Percentiles rank a stretch among this genome's conserved stretches.
Evolutionary conservation across 2,113 vertebrate species (phyloP).

Genomic region (Donacobius atricapilla): DNA sequence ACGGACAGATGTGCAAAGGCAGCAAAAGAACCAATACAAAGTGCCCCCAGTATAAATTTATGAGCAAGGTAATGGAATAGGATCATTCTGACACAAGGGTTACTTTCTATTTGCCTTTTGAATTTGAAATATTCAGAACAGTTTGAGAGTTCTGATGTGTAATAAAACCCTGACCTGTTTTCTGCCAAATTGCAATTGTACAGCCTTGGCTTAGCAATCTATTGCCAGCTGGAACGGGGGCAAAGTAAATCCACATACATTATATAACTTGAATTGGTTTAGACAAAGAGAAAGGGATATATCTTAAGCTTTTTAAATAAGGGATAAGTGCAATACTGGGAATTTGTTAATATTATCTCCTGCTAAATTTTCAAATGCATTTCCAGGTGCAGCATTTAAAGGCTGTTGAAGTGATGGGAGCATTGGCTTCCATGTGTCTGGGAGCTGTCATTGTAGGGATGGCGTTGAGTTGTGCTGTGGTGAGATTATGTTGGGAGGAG

Average conservation of each 20-base stretch:
- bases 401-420: background rate
- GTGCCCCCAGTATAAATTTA: background rate
- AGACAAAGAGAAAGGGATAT: conserved; percentile 10
- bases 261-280: conserved; percentile 59
- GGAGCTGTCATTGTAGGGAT: background rate
- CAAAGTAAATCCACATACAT: conserved; percentile 56
- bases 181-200: conserved; percentile 27
- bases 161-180: conserved; percentile 44
- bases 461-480: background rate
- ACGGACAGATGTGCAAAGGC: fast-evolving
- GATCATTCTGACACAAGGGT: background rate
- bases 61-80: background rate
- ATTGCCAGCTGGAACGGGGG: conserved; percentile 43
- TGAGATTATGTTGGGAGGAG: background rate
- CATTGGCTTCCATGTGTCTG: background rate
- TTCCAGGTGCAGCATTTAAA: background rate
- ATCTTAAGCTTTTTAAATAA: conserved; percentile 53
- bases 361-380: background rate
- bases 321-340: conserved; percentile 37
- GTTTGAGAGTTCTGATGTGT: background rate
- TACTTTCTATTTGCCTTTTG: background rate
- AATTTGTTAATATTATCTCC: background rate
- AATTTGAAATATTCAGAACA: background rate
- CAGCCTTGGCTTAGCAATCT: conserved; percentile 38
- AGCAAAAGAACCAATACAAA: background rate